These are phyloP conservation scores for Ophioninae sp. DNA, from an alignment of 2,888 invertebrate genomes.

Conservation along the genomic window DNA sequence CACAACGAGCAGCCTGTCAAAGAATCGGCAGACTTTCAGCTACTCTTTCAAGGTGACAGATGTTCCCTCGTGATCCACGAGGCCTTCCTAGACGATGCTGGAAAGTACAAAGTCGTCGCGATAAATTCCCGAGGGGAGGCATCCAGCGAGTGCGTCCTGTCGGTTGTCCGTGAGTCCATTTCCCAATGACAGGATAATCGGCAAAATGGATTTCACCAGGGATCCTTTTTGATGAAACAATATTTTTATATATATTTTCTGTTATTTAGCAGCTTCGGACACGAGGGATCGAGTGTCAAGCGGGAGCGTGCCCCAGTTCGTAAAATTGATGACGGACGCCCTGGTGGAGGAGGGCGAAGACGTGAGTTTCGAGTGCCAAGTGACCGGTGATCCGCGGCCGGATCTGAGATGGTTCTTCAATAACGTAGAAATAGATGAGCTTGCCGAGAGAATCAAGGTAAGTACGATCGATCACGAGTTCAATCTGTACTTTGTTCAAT, in stretches of 20 bases:
- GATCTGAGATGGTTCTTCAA: conserved; percentile 88
- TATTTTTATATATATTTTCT: conserved; percentile 14
- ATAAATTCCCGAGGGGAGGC: conserved; percentile 93
- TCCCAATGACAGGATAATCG: conserved; percentile 15
- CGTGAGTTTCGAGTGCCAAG: conserved; percentile 86
- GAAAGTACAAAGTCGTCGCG: conserved; percentile 90
- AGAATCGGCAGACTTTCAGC: conserved; percentile 90
- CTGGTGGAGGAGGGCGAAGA: conserved; percentile 88
- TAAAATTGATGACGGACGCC: conserved; percentile 87
- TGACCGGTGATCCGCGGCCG: conserved; percentile 87
- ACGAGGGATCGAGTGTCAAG: conserved; percentile 63
- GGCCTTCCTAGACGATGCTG: conserved; percentile 89
- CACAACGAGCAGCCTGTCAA: conserved; percentile 91
- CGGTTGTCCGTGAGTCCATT: conserved; percentile 80
- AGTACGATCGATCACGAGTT: conserved; percentile 49
- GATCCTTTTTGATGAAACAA: not conserved
- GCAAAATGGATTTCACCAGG: not conserved
- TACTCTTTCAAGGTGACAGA: conserved; percentile 92
- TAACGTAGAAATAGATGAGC: conserved; percentile 84
- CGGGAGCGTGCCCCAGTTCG: conserved; percentile 85
- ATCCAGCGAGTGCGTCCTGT: conserved; percentile 86
- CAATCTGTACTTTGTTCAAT: not conserved
- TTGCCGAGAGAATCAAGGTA: conserved; percentile 84
- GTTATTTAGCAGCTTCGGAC: conserved; percentile 64
- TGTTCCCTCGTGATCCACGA: conserved; percentile 88